Evolutionary conservation across 1,140 invertebrate genomes (phyloP).

Genomic region (Proales similis): DNA sequence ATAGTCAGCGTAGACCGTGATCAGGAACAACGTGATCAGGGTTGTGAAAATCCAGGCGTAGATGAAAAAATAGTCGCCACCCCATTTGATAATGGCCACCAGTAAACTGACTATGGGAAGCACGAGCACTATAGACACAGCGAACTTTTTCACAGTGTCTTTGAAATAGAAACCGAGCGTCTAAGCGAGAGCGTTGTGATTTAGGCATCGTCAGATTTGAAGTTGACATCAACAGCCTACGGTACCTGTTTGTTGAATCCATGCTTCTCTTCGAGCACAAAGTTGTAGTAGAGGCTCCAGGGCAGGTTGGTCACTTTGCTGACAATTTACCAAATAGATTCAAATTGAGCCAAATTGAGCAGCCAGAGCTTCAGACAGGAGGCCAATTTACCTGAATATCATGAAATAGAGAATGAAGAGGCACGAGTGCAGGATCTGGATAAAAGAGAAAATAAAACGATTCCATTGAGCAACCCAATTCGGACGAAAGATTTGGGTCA

Average conservation of each 20-base stretch:
- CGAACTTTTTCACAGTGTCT: slow-evolving; percentile 79
- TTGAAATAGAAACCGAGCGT: slow-evolving; percentile 83
- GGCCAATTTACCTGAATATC: slow-evolving; percentile 1
- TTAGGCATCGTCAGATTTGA: background rate
- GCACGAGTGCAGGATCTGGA: slow-evolving; percentile 13
- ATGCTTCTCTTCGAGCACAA: slow-evolving; percentile 90
- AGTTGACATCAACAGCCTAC: background rate
- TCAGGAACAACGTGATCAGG: slow-evolving; percentile 33
- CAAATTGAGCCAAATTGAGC: too few relatives aligned
- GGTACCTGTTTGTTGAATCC: slow-evolving; percentile 88
- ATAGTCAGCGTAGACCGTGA: slow-evolving; percentile 77
- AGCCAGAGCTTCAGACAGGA: too few relatives aligned
- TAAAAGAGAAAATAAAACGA: too few relatives aligned
- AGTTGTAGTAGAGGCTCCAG: slow-evolving; percentile 78
- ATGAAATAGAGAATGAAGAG: slow-evolving; percentile 8
- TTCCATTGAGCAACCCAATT: background rate
- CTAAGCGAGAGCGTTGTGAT: slow-evolving; percentile 56
- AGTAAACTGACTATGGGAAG: slow-evolving; percentile 71
- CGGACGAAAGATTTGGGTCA: background rate
- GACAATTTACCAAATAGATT: too few relatives aligned
- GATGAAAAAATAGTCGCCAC: slow-evolving; percentile 79
- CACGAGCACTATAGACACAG: slow-evolving; percentile 68
- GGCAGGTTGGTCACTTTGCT: slow-evolving; percentile 66
- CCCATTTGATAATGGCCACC: slow-evolving; percentile 76
- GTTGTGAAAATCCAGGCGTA: slow-evolving; percentile 77